These are phyloP conservation scores for Pseudotriccus pelzelni DNA, from an alignment of 2,797 vertebrate genomes.

Conservation along the genomic window DNA sequence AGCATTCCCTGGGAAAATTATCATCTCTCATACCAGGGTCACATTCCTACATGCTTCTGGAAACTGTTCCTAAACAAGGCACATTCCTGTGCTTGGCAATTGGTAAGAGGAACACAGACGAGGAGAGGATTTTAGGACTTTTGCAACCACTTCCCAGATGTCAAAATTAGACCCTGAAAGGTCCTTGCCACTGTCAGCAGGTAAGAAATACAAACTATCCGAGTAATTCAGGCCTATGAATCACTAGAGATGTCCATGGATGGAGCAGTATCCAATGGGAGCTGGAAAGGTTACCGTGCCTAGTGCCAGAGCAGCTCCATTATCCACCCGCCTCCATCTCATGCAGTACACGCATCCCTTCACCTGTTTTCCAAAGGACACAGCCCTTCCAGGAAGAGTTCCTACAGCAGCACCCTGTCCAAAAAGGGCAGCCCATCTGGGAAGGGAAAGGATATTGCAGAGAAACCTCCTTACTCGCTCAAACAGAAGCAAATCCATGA, in stretches of 20 bases:
- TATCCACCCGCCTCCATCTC: not conserved
- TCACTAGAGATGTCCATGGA: not conserved
- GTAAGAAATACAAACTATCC: not conserved
- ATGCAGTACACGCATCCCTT: not conserved
- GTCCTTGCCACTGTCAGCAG: not conserved
- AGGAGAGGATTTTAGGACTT: not conserved
- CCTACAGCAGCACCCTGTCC: not conserved
- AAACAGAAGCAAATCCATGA: not conserved
- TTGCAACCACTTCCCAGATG: not conserved
- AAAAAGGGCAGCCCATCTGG: not conserved
- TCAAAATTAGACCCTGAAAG: not conserved
- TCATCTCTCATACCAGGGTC: constrained; percentile 41
- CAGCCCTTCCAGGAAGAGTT: not conserved
- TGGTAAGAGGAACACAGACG: not conserved
- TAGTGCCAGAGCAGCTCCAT: not conserved
- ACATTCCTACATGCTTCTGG: constrained; percentile 45
- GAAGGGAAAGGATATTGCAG: not conserved
- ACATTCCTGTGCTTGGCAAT: constrained; percentile 6
- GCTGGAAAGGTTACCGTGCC: not conserved
- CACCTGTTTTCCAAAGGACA: not conserved
- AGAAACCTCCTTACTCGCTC: not conserved
- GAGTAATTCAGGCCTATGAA: not conserved
- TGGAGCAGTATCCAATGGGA: not conserved
- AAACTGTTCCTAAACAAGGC: constrained; percentile 49
- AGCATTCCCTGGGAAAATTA: constrained; percentile 17